A percentile compares a stretch with the other conserved stretches of the same genome.
Conservation (phyloP, 2,888 invertebrate genomes). For the Harmothoe impar region DNA sequence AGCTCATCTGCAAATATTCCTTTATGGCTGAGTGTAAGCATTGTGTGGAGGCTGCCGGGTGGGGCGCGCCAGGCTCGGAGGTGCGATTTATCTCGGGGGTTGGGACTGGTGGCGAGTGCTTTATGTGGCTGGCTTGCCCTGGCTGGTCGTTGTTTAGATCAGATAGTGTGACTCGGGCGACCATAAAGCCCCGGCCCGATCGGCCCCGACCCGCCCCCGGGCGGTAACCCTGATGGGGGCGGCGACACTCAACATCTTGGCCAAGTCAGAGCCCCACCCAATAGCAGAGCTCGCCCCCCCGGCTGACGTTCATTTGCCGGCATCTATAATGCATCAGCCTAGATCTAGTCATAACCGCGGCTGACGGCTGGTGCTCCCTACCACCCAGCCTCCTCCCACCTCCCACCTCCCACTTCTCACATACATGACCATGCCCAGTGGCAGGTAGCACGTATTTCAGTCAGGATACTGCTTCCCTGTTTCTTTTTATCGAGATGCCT, state of each 20-base stretch:
- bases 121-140: constrained; percentile 41
- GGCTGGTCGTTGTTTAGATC: constrained; percentile 56
- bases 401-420: background rate
- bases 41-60: constrained; percentile 4
- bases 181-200: constrained; percentile 29
- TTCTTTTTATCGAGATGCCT: background rate
- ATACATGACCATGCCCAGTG: background rate
- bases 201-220: background rate
- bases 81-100: constrained; percentile 18
- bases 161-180: constrained; percentile 6
- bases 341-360: constrained; percentile 53
- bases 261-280: background rate
- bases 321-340: constrained; percentile 51
- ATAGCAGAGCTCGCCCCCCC: background rate
- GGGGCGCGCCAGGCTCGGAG: background rate
- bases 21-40: constrained; percentile 38
- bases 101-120: constrained; percentile 26
- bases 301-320: constrained; percentile 20
- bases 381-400: background rate
- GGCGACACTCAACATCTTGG: constrained; percentile 36
- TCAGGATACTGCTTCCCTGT: background rate
- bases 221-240: background rate
- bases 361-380: too few species aligned
- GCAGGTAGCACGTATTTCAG: background rate
- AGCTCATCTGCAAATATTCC: constrained; percentile 52